phyloP scores from a whole-genome alignment of 1,140 invertebrate species.

The Heliconius himera region DNA sequence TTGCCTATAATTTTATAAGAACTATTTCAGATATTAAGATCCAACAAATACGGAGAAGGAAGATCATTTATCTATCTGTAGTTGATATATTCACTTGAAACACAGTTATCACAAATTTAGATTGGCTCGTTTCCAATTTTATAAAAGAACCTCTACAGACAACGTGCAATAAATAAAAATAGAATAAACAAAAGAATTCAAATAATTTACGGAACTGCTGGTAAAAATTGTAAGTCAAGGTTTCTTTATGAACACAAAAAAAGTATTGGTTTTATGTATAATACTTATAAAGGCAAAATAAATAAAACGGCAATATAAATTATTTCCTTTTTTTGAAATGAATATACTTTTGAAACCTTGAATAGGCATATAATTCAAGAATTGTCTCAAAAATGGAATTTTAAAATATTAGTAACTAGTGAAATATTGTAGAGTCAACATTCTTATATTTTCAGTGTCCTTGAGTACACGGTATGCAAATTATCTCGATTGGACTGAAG shows the following conservation, averaged over 20 bases:
- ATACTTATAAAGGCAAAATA: background rate
- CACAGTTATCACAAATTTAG: conserved; percentile 67
- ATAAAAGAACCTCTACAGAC: conserved; percentile 48
- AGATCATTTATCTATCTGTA: conserved; percentile 73
- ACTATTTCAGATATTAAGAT: background rate
- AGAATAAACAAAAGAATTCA: background rate
- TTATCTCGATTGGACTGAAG: conserved; percentile 56
- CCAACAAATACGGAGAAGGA: conserved; percentile 61
- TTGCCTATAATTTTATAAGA: background rate
- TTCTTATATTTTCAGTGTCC: conserved; percentile 63
- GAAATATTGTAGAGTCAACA: conserved; percentile 56
- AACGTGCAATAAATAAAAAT: conserved; percentile 48
- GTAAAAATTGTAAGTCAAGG: background rate
- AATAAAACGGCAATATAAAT: background rate
- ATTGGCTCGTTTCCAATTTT: conserved; percentile 63
- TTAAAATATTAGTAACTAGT: conserved; percentile 36
- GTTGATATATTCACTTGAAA: conserved; percentile 71
- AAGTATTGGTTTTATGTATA: background rate
- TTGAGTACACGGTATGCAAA: conserved; percentile 60
- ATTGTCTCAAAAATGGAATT: background rate
- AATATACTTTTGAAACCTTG: background rate
- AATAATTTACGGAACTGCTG: background rate
- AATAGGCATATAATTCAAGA: background rate
- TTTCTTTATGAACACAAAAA: background rate
- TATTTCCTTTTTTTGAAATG: background rate